Conservation (phyloP, 2,113 vertebrate genomes). For the Scophthalmus maximus region DNA sequence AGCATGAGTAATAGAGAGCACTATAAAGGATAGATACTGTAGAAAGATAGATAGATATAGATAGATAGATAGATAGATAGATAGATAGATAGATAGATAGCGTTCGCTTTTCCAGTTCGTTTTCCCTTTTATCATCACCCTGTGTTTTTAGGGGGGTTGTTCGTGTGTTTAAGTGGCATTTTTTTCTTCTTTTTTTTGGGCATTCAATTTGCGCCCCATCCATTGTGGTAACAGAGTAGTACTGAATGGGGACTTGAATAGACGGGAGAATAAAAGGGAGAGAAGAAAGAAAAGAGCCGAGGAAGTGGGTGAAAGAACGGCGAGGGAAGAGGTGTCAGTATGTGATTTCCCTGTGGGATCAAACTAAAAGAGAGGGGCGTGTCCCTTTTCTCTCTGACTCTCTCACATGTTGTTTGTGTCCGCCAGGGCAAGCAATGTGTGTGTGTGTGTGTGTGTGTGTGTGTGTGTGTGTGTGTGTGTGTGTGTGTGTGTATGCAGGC, state of each 20-base stretch:
- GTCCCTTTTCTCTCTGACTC: slow-evolving; percentile 29
- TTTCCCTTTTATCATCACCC: slow-evolving; percentile 2
- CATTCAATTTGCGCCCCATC: slow-evolving; percentile 49
- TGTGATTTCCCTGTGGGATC: slow-evolving; percentile 63
- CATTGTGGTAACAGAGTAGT: slow-evolving; percentile 53
- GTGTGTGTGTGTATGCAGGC: not conserved
- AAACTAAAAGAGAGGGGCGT: slow-evolving; percentile 51
- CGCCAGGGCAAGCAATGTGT: not conserved
- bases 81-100: slow-evolving; percentile 3
- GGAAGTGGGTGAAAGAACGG: slow-evolving; percentile 64
- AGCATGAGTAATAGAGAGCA: slow-evolving; percentile 64
- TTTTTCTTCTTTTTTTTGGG: slow-evolving; percentile 41
- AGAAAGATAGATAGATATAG: slow-evolving; percentile 14
- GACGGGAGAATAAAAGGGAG: slow-evolving; percentile 59
- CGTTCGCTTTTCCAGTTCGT: slow-evolving; percentile 18
- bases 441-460: slow-evolving; percentile 20
- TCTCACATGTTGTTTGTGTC: slow-evolving; percentile 1
- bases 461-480: slow-evolving; percentile 13
- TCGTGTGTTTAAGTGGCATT: slow-evolving; percentile 46
- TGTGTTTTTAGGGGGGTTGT: slow-evolving; percentile 18
- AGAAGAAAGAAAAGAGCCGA: slow-evolving; percentile 47
- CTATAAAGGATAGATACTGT: slow-evolving; percentile 8
- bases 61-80: slow-evolving; percentile 24
- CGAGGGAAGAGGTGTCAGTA: slow-evolving; percentile 53
- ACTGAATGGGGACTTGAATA: slow-evolving; percentile 59